Percentiles rank a stretch among this genome's conserved stretches.
Evolutionary conservation across 2,888 invertebrate species (phyloP).

Genomic region (Choristoneura rosaceana): DNA sequence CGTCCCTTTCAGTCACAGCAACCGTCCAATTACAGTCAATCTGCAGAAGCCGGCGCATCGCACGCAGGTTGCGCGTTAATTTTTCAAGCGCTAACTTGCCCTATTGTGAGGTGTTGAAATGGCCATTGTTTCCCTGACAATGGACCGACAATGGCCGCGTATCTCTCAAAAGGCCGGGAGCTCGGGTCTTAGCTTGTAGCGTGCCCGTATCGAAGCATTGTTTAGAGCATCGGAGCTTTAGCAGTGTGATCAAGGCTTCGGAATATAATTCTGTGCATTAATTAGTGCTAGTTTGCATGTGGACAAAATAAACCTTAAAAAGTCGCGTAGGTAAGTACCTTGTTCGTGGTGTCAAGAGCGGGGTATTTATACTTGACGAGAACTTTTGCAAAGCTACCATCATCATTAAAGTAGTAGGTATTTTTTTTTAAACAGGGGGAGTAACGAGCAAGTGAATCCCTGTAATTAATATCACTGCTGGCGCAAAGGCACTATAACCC

Average conservation of each 20-base stretch:
- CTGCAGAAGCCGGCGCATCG: conserved; percentile 55
- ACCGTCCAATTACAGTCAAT: conserved; percentile 50
- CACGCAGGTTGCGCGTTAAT: conserved; percentile 67
- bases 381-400: too few species aligned
- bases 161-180: conserved; percentile 68
- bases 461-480: too few species aligned
- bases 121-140: conserved; percentile 72
- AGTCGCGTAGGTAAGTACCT: too few species aligned
- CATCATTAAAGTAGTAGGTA: too few species aligned
- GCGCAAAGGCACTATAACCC: too few species aligned
- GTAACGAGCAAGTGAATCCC: too few species aligned
- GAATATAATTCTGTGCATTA: conserved; percentile 9
- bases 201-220: conserved; percentile 39
- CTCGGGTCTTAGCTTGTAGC: conserved; percentile 54
- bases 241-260: conserved; percentile 34
- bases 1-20: conserved; percentile 15
- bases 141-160: conserved; percentile 68
- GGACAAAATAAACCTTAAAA: not conserved
- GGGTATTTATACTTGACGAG: too few species aligned
- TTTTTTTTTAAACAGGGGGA: too few species aligned
- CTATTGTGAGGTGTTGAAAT: conserved; percentile 73
- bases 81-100: conserved; percentile 68
- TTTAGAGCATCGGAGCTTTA: conserved; percentile 39
- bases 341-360: too few species aligned
- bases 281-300: not conserved